These are phyloP conservation scores for Sussaba pulchella DNA, from an alignment of 2,888 invertebrate genomes.

Conservation along the genomic window DNA sequence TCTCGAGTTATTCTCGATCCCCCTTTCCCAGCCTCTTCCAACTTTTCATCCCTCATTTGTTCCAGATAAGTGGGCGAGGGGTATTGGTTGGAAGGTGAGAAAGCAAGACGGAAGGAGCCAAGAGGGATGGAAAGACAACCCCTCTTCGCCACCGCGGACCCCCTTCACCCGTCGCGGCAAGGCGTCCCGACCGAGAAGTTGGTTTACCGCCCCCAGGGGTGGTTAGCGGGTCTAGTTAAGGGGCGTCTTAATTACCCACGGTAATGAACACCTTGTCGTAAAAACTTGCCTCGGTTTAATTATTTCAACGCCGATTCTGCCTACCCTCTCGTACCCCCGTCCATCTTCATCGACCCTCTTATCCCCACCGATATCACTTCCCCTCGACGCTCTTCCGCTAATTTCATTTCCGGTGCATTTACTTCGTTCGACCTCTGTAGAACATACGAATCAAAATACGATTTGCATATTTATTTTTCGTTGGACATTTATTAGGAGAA, in stretches of 20 bases:
- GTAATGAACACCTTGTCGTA: conserved; percentile 85
- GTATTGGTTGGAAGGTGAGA: conserved; percentile 51
- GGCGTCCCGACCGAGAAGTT: conserved; percentile 79
- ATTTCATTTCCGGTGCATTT: neutral
- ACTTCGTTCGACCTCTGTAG: neutral
- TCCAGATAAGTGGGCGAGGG: conserved; percentile 24
- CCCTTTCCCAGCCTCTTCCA: conserved; percentile 42
- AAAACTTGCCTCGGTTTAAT: conserved; percentile 84
- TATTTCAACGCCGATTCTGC: conserved; percentile 78
- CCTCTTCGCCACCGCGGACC: conserved; percentile 50
- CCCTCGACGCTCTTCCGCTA: neutral
- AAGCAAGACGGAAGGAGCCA: conserved; percentile 45
- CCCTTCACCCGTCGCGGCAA: conserved; percentile 54
- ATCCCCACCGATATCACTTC: conserved; percentile 39
- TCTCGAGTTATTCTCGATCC: conserved; percentile 48
- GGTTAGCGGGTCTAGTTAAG: conserved; percentile 84
- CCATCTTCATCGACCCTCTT: conserved; percentile 58
- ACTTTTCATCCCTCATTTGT: conserved; percentile 60
- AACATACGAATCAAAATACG: too few species aligned
- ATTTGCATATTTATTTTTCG: too few species aligned
- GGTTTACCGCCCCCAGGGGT: conserved; percentile 83
- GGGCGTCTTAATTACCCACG: conserved; percentile 84
- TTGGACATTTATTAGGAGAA: too few species aligned
- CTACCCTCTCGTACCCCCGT: conserved; percentile 68
- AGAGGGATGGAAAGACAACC: conserved; percentile 60